phyloP scores from a whole-genome alignment of 2,888 invertebrate genomes.

The Cephonodes hylas region DNA sequence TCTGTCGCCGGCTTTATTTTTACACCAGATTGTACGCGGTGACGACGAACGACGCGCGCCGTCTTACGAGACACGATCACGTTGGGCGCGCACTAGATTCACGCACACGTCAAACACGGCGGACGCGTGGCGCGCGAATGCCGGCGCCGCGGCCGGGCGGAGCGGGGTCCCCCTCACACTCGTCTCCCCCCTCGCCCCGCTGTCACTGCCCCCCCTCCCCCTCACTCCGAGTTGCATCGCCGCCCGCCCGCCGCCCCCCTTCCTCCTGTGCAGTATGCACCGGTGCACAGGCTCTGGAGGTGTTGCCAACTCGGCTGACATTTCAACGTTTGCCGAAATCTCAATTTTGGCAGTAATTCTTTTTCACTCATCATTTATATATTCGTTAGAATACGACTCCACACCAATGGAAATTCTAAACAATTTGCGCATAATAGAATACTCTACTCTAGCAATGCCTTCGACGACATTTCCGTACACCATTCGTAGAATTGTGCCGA shows the following conservation, averaged over 20 bases:
- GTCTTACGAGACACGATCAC: slow-evolving; percentile 51
- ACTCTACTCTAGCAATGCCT: neutral
- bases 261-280: slow-evolving; percentile 64
- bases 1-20: slow-evolving; percentile 79
- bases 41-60: slow-evolving; percentile 61
- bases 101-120: slow-evolving; percentile 39
- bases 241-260: slow-evolving; percentile 27
- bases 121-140: slow-evolving; percentile 62
- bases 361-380: neutral
- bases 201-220: slow-evolving; percentile 36
- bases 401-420: too few species aligned
- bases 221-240: slow-evolving; percentile 33
- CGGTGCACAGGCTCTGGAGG: slow-evolving; percentile 60
- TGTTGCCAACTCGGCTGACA: slow-evolving; percentile 48
- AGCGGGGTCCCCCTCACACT: slow-evolving; percentile 43
- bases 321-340: neutral
- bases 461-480: neutral
- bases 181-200: slow-evolving; percentile 30
- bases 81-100: slow-evolving; percentile 27
- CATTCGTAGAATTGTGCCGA: neutral
- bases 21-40: slow-evolving; percentile 64
- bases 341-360: neutral
- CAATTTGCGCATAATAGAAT: too few species aligned
- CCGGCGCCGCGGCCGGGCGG: slow-evolving; percentile 46
- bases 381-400: too few species aligned